Evolutionary conservation across 2,888 invertebrate species (phyloP), one percentile per base, ranked within the genome.

Genomic region (Hirtodrosophila trivittata): DNA sequence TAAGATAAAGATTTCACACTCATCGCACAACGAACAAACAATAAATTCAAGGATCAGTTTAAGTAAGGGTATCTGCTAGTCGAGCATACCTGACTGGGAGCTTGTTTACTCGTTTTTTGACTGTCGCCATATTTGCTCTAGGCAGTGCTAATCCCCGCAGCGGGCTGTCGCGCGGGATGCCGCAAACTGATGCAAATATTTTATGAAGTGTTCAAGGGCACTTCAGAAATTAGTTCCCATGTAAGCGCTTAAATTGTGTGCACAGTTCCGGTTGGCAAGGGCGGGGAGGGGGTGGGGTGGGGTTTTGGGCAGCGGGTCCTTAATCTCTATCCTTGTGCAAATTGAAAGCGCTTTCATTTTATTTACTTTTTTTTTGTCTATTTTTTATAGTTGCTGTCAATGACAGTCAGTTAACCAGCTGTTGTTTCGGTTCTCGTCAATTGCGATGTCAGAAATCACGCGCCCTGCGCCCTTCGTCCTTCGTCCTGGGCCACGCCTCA

Each of bases 191-290:
- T 88, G 89, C 86, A 88, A 86, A 88, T 88, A 80, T 68, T 76
- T 62, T 68, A 86, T 84, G 78, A 86, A 88, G 89, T 89, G 89
- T 88, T 89, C 71, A 76, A 87, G 88, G 75, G 84, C 77, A 88
- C 89, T 89, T 89, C 85, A 89, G 67, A 87, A 87, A 87, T 88
- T 87, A 89, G 87, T 89, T 89, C 88, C 89, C 89, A 89, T 89
- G 85, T 87, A 80, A 86, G 75, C 76, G 78, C 82, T 77, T 84
- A 68, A 80, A 74, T 71, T 77, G 65, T 42, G 66, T 45, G 55
- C 55, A 13, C 56, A 28, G 56, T 13, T 58, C 38, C 45, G 18
- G 45, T 28, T 28, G 28, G 2, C 7, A 1, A 9, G 28, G 7
- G 28, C 9, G 5, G 28, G 28, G 28, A 8, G 28, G 6, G 28